Conservation (phyloP, 2,113 vertebrate genomes). For the Sinosuthora webbiana region DNA sequence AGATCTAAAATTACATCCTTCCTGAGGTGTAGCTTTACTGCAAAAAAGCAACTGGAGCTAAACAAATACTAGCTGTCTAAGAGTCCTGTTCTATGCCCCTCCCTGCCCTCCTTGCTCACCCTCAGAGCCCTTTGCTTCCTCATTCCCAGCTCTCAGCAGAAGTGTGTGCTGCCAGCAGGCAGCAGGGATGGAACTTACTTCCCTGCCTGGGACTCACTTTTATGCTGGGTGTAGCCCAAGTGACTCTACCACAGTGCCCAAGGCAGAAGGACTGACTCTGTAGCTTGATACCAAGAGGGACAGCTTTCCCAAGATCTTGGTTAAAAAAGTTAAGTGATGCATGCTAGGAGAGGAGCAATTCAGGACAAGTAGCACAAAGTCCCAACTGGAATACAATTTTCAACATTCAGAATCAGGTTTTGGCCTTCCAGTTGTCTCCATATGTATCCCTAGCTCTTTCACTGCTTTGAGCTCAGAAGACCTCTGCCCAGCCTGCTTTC, state of each 20-base stretch:
- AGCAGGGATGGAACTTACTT: not conserved
- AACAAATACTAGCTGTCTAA: not conserved
- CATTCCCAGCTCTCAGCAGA: not conserved
- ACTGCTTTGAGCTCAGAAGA: not conserved
- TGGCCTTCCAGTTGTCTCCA: not conserved
- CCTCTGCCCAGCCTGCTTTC: not conserved
- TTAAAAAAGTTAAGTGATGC: not conserved
- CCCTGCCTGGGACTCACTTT: not conserved
- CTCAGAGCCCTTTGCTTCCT: not conserved
- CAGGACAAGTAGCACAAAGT: not conserved
- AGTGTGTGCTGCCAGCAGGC: not conserved
- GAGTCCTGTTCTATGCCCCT: not conserved
- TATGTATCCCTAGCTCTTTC: not conserved
- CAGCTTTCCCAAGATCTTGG: not conserved
- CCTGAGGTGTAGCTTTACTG: not conserved
- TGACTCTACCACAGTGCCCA: not conserved
- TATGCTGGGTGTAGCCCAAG: not conserved
- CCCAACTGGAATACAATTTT: not conserved
- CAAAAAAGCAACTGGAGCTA: not conserved
- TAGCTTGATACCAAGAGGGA: not conserved
- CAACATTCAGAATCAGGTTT: not conserved
- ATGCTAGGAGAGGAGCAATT: not conserved
- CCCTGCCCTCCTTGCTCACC: not conserved
- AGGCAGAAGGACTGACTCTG: not conserved
- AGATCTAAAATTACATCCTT: not conserved